phyloP scores from a whole-genome alignment of 2,797 vertebrate species.

The Cyclopterus lumpus region DNA sequence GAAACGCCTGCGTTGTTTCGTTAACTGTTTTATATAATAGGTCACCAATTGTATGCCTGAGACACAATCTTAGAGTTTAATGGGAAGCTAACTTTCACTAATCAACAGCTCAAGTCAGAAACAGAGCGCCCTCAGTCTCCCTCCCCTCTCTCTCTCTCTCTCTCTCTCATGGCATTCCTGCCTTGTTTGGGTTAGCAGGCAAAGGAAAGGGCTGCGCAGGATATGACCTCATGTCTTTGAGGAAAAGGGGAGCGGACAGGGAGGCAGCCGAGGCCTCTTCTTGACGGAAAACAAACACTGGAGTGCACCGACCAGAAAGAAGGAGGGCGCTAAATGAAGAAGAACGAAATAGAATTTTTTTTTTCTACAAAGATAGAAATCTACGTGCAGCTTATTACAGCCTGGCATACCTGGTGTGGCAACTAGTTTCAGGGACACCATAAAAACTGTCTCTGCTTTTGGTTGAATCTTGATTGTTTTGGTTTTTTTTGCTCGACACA shows the following conservation, averaged over 20 bases:
- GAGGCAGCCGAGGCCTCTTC: slow-evolving; percentile 76
- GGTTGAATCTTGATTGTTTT: not conserved
- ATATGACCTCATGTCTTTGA: slow-evolving; percentile 87
- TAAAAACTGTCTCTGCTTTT: slow-evolving; percentile 6
- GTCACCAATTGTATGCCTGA: not conserved
- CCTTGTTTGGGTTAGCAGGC: slow-evolving; percentile 85
- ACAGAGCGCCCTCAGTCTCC: slow-evolving; percentile 69
- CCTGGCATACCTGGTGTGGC: not conserved
- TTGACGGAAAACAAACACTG: slow-evolving; percentile 77
- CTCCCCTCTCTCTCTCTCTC: slow-evolving; percentile 33
- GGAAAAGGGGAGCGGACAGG: slow-evolving; percentile 78
- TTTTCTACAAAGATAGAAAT: slow-evolving; percentile 14
- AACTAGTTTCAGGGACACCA: not conserved
- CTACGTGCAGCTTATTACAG: not conserved
- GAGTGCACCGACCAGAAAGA: slow-evolving; percentile 44
- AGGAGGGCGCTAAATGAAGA: slow-evolving; percentile 20
- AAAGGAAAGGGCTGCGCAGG: slow-evolving; percentile 85
- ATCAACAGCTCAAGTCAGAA: slow-evolving; percentile 30
- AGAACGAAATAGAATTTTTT: slow-evolving; percentile 6
- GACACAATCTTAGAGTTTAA: not conserved
- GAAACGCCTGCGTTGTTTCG: slow-evolving; percentile 17
- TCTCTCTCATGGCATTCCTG: slow-evolving; percentile 70
- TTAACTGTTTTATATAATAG: slow-evolving; percentile 21
- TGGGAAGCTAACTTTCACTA: slow-evolving; percentile 20
- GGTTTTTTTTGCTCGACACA: slow-evolving; percentile 24